Evolutionary conservation across 2,797 vertebrate species (phyloP).

Genomic region (Anguilla pacifica): DNA sequence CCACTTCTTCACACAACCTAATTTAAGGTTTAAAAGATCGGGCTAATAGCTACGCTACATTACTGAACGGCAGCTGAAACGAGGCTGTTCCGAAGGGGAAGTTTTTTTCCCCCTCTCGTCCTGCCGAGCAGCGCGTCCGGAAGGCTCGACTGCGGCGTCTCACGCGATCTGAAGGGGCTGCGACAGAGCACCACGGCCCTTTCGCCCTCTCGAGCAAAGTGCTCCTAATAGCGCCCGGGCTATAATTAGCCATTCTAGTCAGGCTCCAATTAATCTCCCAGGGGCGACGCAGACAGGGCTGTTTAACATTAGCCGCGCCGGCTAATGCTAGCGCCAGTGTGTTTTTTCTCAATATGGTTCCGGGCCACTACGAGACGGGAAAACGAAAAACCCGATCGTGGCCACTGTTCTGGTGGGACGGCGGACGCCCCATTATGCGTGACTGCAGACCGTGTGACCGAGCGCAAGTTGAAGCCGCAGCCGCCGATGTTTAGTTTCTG

Average conservation of each 20-base stretch:
- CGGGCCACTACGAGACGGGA: not conserved
- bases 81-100: not conserved
- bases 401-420: not conserved
- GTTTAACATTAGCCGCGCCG: too few species aligned
- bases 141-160: not conserved
- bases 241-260: constrained; percentile 16
- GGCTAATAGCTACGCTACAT: not conserved
- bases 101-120: not conserved
- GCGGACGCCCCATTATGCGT: not conserved
- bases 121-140: not conserved
- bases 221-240: not conserved
- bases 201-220: not conserved
- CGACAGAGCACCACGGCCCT: not conserved
- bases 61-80: not conserved
- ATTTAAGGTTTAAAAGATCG: not conserved
- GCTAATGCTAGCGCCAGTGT: not conserved
- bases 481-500: not conserved
- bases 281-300: not conserved
- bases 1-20: not conserved
- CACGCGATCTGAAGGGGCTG: not conserved
- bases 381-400: not conserved
- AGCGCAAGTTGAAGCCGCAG: not conserved
- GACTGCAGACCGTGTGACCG: not conserved
- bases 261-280: constrained; percentile 16
- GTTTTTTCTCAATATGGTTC: not conserved